These are phyloP conservation scores for Chaenocephalus aceratus DNA, from an alignment of 2,113 vertebrate species.

Conservation along the genomic window DNA sequence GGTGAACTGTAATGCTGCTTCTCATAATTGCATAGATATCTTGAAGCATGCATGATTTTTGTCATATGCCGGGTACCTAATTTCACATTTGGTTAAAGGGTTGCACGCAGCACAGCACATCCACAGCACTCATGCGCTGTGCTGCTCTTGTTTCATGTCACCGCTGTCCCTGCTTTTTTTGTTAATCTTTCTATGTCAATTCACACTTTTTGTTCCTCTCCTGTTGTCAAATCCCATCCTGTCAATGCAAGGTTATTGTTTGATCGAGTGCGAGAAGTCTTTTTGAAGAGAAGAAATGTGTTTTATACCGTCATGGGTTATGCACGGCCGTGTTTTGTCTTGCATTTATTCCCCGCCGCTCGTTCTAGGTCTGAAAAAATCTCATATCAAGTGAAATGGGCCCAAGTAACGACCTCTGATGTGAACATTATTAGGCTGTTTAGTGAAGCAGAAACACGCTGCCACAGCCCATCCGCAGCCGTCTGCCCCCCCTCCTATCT, in stretches of 20 bases:
- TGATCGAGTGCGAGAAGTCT: background rate
- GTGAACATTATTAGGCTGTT: slow-evolving; percentile 81
- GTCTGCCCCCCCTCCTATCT: slow-evolving; percentile 5
- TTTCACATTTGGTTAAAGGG: slow-evolving; percentile 6
- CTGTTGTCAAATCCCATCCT: background rate
- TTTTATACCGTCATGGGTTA: background rate
- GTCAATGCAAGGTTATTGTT: background rate
- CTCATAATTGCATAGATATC: background rate
- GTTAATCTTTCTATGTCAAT: background rate
- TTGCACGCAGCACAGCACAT: background rate
- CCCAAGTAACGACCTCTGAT: slow-evolving; percentile 74
- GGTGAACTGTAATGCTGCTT: background rate
- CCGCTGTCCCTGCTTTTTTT: background rate
- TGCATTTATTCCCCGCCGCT: slow-evolving; percentile 23
- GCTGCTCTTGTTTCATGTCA: background rate
- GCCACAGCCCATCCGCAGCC: slow-evolving; percentile 63
- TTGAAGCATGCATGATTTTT: background rate
- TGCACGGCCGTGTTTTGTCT: background rate
- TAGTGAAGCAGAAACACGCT: slow-evolving; percentile 79
- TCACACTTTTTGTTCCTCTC: background rate
- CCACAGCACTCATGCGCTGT: background rate
- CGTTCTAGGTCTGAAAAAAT: slow-evolving; percentile 59
- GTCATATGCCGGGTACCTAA: background rate
- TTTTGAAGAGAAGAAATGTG: background rate
- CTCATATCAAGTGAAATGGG: slow-evolving; percentile 67